phyloP scores from a whole-genome alignment of 2,113 vertebrate species.

The Onychostoma macrolepis region DNA sequence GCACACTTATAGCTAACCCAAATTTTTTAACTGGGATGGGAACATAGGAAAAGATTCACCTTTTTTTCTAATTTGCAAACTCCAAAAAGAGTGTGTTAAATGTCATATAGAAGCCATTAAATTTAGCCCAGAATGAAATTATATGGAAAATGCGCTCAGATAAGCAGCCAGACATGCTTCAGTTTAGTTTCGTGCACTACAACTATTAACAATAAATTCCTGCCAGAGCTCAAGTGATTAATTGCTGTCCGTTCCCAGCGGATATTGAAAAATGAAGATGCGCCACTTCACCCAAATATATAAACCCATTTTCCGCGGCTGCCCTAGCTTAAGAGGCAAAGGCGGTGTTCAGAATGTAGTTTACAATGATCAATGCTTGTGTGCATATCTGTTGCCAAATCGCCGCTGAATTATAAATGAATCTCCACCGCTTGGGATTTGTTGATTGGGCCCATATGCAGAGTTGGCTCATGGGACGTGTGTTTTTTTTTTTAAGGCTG shows the following conservation, averaged over 20 bases:
- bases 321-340: neutral
- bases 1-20: neutral
- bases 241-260: conserved; percentile 27
- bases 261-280: conserved; percentile 24
- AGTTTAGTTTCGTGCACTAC: neutral
- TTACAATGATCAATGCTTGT: conserved; percentile 27
- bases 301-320: conserved; percentile 13
- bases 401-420: conserved; percentile 46
- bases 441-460: conserved; percentile 41
- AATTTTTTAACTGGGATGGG: neutral
- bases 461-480: conserved; percentile 17
- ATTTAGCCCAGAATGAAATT: neutral
- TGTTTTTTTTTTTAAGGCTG: neutral
- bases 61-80: neutral
- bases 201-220: conserved; percentile 18
- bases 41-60: neutral
- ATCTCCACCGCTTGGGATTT: conserved; percentile 21
- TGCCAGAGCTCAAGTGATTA: neutral
- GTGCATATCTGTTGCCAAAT: conserved; percentile 7
- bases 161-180: conserved; percentile 9
- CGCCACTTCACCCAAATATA: neutral
- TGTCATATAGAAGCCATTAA: neutral
- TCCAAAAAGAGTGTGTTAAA: neutral
- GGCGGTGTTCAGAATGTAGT: conserved; percentile 18
- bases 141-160: neutral